These are phyloP conservation scores for Scomber colias DNA, from an alignment of 2,113 vertebrate genomes.

Conservation along the genomic window DNA sequence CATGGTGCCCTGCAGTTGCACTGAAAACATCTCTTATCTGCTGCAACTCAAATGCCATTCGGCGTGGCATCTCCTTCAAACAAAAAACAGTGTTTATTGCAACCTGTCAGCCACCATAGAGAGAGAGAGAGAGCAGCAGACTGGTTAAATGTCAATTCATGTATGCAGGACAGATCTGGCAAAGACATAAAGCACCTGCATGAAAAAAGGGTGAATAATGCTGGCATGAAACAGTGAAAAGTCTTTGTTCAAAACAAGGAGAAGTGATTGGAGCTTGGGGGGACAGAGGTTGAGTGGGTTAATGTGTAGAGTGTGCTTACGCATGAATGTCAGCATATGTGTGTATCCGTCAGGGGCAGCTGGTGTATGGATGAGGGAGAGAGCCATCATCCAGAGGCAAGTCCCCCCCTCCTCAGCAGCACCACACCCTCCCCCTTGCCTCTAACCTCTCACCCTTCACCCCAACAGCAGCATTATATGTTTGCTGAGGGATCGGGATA, in stretches of 20 bases:
- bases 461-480: conserved; percentile 72
- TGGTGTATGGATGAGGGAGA: conserved; percentile 71
- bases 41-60: conserved; percentile 5
- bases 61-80: conserved; percentile 34
- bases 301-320: conserved; percentile 70
- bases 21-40: conserved; percentile 33
- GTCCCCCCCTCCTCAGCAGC: conserved; percentile 10
- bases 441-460: conserved; percentile 76
- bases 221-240: conserved; percentile 49
- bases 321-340: conserved; percentile 68
- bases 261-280: conserved; percentile 43
- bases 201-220: conserved; percentile 49
- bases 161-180: conserved; percentile 42
- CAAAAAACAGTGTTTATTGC: conserved; percentile 9
- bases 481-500: conserved; percentile 63
- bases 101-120: conserved; percentile 35
- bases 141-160: conserved; percentile 59
- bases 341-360: conserved; percentile 65
- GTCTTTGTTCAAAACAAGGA: conserved; percentile 58
- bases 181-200: conserved; percentile 66
- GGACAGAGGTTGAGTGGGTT: conserved; percentile 68
- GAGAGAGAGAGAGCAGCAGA: not conserved
- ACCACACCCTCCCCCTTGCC: conserved; percentile 54
- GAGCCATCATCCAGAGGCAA: conserved; percentile 63
- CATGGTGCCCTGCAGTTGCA: not conserved